These are phyloP conservation scores for Dendrocincla tyrannina DNA, from an alignment of 2,797 vertebrate species.

Conservation along the genomic window DNA sequence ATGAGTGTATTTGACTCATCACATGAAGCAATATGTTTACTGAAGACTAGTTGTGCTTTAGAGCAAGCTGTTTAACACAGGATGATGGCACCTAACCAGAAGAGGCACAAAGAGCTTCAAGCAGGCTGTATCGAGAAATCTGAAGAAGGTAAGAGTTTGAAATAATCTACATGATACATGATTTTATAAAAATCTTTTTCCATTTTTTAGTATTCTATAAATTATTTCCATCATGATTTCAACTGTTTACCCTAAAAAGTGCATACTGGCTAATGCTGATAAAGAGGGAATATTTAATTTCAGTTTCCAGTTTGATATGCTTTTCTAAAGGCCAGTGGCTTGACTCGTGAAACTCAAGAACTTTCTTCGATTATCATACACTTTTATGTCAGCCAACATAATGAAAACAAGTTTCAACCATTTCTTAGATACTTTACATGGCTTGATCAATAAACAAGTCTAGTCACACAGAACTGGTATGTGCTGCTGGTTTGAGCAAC, in stretches of 20 bases:
- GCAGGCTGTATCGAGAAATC: not conserved
- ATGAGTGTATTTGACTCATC: constrained; percentile 28
- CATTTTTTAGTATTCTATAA: not conserved
- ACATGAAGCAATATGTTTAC: constrained; percentile 48
- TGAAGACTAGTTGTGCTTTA: not conserved
- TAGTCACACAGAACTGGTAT: not conserved
- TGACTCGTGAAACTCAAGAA: not conserved
- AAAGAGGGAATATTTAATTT: not conserved
- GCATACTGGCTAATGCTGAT: accelerated
- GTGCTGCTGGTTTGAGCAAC: not conserved
- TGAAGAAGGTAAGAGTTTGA: not conserved
- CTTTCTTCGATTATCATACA: not conserved
- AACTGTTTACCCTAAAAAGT: not conserved
- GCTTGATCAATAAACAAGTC: not conserved
- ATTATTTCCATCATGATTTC: not conserved
- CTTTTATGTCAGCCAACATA: not conserved
- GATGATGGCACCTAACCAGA: not conserved
- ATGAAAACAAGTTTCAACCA: not conserved
- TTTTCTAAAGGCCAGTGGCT: not conserved
- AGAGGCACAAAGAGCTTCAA: not conserved
- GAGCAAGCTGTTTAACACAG: constrained; percentile 2
- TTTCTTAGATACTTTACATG: not conserved
- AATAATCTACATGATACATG: not conserved
- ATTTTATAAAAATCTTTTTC: not conserved
- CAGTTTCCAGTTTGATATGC: not conserved